Percentiles rank a stretch among this genome's conserved stretches.
Evolutionary conservation across 2,797 vertebrate genomes (phyloP).

Genomic region (Poecilia wingei): DNA sequence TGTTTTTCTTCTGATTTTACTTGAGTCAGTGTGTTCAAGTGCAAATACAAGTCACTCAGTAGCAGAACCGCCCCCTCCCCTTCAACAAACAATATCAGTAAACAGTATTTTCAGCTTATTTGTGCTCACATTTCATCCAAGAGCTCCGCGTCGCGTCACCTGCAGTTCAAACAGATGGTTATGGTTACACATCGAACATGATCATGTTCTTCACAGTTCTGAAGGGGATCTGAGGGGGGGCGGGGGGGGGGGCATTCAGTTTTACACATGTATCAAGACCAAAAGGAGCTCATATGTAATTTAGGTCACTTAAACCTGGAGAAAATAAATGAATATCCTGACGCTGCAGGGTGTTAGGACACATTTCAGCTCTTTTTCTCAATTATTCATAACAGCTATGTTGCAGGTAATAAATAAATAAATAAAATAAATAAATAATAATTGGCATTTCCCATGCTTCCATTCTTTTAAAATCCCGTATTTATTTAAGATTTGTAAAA

Average conservation of each 20-base stretch:
- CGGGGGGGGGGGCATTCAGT: conserved; percentile 48
- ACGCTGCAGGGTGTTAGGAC: conserved; percentile 24
- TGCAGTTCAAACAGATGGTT: conserved; percentile 36
- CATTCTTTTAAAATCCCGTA: neutral
- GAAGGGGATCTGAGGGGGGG: neutral
- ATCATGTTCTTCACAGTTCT: conserved; percentile 1
- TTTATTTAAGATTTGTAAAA: neutral
- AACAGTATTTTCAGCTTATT: conserved; percentile 67
- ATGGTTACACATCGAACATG: neutral
- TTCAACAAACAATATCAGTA: conserved; percentile 76
- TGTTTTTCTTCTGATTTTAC: conserved; percentile 82
- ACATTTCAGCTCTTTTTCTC: neutral
- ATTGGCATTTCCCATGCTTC: neutral
- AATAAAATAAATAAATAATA: neutral
- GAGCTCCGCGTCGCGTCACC: conserved; percentile 32
- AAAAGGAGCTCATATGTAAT: conserved; percentile 28
- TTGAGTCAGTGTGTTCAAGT: conserved; percentile 92
- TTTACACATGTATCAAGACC: conserved; percentile 38
- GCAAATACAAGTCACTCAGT: conserved; percentile 87
- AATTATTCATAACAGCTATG: neutral
- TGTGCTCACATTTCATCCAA: conserved; percentile 57
- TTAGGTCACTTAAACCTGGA: neutral
- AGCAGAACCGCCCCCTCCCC: conserved; percentile 81
- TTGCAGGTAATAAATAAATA: neutral
- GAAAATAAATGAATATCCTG: conserved; percentile 33